Evolutionary conservation across 1,140 invertebrate genomes (phyloP).

Genomic region (Lucilia sericata): DNA sequence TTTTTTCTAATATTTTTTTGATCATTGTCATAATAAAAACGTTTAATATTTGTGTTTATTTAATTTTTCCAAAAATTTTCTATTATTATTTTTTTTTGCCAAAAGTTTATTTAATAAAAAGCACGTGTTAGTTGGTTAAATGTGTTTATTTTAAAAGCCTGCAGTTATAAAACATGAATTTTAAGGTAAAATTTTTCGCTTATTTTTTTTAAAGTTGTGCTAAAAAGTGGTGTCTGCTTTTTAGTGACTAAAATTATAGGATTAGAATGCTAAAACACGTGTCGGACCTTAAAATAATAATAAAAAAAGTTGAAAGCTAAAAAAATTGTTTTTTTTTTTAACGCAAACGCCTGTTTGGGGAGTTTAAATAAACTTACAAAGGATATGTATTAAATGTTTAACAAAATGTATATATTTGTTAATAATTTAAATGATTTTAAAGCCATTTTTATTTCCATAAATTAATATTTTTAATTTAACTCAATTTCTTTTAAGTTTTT

Average conservation of each 20-base stretch:
- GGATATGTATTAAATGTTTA: too few relatives aligned
- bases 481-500: too few relatives aligned
- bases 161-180: not conserved
- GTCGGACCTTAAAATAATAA: not conserved
- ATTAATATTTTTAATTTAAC: too few relatives aligned
- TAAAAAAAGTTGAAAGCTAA: too few relatives aligned
- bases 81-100: not conserved
- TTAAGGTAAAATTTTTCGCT: not conserved
- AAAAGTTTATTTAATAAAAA: not conserved
- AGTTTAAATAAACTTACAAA: too few relatives aligned
- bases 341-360: too few relatives aligned
- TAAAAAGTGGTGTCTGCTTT: not conserved
- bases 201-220: not conserved
- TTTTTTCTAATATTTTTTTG: too few relatives aligned
- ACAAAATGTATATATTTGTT: too few relatives aligned
- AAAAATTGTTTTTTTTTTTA: too few relatives aligned
- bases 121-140: not conserved
- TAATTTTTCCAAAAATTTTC: not conserved
- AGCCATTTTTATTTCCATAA: too few relatives aligned
- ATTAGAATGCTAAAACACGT: not conserved
- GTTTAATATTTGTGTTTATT: constrained; percentile 14
- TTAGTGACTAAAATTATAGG: not conserved
- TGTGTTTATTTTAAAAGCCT: constrained; percentile 7
- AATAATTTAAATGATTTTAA: too few relatives aligned
- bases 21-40: not conserved